Percentiles rank a stretch among this genome's conserved stretches.
Conservation (phyloP, 1,140 invertebrate genomes). For the Dendrolimus kikuchii region DNA sequence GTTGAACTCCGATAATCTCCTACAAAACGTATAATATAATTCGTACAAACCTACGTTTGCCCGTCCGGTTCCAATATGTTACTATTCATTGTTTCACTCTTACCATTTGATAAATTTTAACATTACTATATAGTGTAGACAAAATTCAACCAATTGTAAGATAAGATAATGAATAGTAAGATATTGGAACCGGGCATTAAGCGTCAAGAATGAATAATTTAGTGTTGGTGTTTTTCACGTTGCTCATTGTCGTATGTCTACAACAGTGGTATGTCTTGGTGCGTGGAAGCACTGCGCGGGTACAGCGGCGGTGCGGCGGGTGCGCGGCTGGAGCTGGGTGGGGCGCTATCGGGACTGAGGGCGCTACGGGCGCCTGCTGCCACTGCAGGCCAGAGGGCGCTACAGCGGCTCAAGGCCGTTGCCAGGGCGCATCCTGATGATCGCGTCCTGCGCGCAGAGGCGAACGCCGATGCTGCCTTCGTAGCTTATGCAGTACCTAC, state of each 20-base stretch:
- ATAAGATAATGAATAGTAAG: too few species aligned
- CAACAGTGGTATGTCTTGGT: conserved; percentile 52
- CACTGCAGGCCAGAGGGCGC: conserved; percentile 28
- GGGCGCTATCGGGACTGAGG: conserved; percentile 50
- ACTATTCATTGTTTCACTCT: too few species aligned
- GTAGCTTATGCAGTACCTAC: conserved; percentile 53
- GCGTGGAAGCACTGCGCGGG: conserved; percentile 60
- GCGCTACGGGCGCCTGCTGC: conserved; percentile 25
- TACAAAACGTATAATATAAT: too few species aligned
- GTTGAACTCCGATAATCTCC: too few species aligned
- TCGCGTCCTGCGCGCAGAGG: conserved; percentile 46
- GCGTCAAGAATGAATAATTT: too few species aligned
- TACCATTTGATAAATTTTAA: too few species aligned
- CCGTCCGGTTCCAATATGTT: too few species aligned
- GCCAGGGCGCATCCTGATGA: conserved; percentile 42
- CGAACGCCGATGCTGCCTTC: conserved; percentile 60
- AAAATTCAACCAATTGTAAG: neutral
- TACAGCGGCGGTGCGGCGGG: conserved; percentile 57
- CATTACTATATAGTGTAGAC: neutral
- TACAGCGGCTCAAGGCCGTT: conserved; percentile 54
- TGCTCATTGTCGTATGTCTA: too few species aligned
- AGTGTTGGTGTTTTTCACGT: too few species aligned
- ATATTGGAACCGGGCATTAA: too few species aligned
- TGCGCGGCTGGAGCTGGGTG: conserved; percentile 55
- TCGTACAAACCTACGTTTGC: too few species aligned